Evolutionary conservation across 2,113 vertebrate species (phyloP), one percentile per base, ranked within the genome.

Genomic region (Crotalus horridus): DNA sequence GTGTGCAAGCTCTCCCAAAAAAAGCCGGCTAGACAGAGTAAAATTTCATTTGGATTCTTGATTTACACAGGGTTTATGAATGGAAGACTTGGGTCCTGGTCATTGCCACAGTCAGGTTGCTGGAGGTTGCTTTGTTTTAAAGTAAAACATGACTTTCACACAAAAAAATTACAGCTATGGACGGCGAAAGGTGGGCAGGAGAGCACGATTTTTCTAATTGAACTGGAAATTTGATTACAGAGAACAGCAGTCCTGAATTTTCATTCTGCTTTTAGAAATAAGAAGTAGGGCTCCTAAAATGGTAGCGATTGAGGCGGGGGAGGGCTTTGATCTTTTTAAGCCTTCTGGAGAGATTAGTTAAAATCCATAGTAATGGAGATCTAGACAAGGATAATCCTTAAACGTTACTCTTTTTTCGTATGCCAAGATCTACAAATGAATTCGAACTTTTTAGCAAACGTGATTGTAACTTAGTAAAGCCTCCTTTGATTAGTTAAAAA

Each of bases 141-240:
- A 87, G 43, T 85, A 87, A 87, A 46, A 7, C 53, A 55, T 15
- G 24, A 15, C 20, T 85, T 91, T 81, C 5, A 81, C 15, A 43
- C 29, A 43, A 58, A 10, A 23, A 48, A 6, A 87, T 87, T 46
- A 87, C 17, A 51, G 51, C 61, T 33, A 21, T 33, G 56, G 43
- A 46, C 21, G 54, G 85, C 33, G 58, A 23, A 21, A 21, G 7
- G 91, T 43, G 87, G 48, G 59, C 8, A 15, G 61, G 91, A 55
- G 33, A 39, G 59, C 88, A 89, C 91, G 51, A 92, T 92, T 89
- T 26, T 88, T 43, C 33, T 43, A 61, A 92, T 92, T 59, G 86
- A 88, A 69, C n/a, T 39, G 61, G 87, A 92, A 74, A 92, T 92
- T 43, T 88, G 87, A 89, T 55, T 48, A 53, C 91, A 90, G 21